These are phyloP conservation scores for Scaptomyza parva DNA, from an alignment of 2,888 invertebrate genomes.

Conservation along the genomic window DNA sequence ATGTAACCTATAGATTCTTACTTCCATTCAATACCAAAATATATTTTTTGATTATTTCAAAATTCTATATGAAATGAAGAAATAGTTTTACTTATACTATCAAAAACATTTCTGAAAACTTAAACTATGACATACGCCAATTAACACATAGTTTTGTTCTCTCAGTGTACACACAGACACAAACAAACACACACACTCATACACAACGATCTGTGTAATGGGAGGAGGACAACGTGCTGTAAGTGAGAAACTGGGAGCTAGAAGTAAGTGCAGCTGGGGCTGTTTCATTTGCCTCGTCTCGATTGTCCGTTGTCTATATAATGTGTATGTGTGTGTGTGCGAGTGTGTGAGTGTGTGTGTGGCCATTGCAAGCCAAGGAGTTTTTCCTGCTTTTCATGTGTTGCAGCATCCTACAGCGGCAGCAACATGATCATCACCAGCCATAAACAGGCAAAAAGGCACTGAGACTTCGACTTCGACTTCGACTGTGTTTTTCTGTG, in stretches of 20 bases:
- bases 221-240: constrained; percentile 59
- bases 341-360: constrained; percentile 30
- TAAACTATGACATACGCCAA: no score
- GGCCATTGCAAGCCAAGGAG: constrained; percentile 63
- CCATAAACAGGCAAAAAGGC: constrained; percentile 45
- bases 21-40: no score
- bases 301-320: constrained; percentile 22
- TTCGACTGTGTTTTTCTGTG: no score
- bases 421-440: constrained; percentile 50
- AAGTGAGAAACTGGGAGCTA: constrained; percentile 20
- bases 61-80: no score
- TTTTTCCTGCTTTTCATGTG: constrained; percentile 79
- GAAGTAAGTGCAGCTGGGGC: constrained; percentile 23
- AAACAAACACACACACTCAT: constrained; percentile 15
- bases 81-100: no score
- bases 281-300: constrained; percentile 19
- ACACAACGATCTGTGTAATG: constrained; percentile 36
- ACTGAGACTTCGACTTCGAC: neutral
- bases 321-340: no score
- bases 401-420: constrained; percentile 63
- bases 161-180: constrained; percentile 20
- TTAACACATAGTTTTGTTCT: neutral
- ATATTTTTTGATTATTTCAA: no score
- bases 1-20: no score
- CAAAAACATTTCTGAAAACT: no score